Evolutionary conservation across 30 jellyfish, hydroid and myxozoan species (phyloP).

Genomic region (Aurelia coerulea): DNA sequence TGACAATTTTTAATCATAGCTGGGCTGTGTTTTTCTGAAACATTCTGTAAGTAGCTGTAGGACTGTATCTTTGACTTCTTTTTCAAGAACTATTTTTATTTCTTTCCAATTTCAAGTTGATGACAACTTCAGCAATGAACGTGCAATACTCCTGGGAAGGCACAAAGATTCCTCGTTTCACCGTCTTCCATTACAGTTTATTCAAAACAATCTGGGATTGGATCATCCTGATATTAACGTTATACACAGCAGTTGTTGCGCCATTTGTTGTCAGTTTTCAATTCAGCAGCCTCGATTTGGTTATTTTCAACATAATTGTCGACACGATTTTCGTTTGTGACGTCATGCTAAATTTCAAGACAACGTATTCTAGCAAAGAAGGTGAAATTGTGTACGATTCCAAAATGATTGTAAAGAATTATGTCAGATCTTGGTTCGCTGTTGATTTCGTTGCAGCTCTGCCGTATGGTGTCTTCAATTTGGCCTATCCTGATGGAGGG

Average conservation of each 20-base stretch:
- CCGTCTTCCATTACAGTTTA: slow-evolving; percentile 67
- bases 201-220: slow-evolving; percentile 84
- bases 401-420: slow-evolving; percentile 67
- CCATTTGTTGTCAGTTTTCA: slow-evolving; percentile 85
- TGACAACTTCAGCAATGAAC: slow-evolving; percentile 43
- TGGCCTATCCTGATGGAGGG: slow-evolving; percentile 37
- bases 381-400: slow-evolving; percentile 67
- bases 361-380: slow-evolving; percentile 78
- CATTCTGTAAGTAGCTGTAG: no score
- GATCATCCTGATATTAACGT: slow-evolving; percentile 62
- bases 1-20: no score
- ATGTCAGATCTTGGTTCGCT: slow-evolving; percentile 80
- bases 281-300: slow-evolving; percentile 20
- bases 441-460: slow-evolving; percentile 79
- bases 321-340: slow-evolving; percentile 75
- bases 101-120: slow-evolving; percentile 29
- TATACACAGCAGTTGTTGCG: slow-evolving; percentile 82
- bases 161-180: slow-evolving; percentile 61
- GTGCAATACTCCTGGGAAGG: slow-evolving; percentile 79
- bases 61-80: no score
- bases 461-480: slow-evolving; percentile 74
- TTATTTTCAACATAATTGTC: slow-evolving; percentile 55
- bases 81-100: no score
- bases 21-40: no score
- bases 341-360: slow-evolving; percentile 70